Evolutionary conservation across 2,113 vertebrate genomes (phyloP).

Genomic region (Phylloscopus whistleri): DNA sequence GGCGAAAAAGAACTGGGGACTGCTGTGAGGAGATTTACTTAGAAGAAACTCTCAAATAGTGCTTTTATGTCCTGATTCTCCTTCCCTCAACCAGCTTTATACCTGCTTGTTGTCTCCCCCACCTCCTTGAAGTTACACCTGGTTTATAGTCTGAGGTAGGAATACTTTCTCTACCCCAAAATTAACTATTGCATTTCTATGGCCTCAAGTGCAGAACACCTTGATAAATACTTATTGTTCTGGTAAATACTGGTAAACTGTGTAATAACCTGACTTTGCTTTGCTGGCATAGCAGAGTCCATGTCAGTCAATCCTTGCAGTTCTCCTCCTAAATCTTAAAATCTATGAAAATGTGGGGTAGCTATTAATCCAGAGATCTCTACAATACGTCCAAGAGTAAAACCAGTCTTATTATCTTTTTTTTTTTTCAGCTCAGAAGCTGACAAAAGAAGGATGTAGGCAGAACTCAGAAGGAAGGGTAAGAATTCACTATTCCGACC

Average conservation of each 20-base stretch:
- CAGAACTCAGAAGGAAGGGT: not conserved
- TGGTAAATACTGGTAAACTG: not conserved
- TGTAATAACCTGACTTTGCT: not conserved
- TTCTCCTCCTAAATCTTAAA: not conserved
- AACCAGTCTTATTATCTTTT: not conserved
- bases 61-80: constrained; percentile 26
- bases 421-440: not conserved
- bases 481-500: not conserved
- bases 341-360: not conserved
- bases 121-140: not conserved
- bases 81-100: not conserved
- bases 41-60: constrained; percentile 35
- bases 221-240: not conserved
- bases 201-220: not conserved
- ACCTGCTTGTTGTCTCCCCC: not conserved
- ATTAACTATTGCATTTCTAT: not conserved
- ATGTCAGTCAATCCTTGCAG: not conserved
- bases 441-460: not conserved
- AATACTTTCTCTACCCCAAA: not conserved
- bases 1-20: constrained; percentile 34
- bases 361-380: not conserved
- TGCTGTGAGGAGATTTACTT: constrained; percentile 55
- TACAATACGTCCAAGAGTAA: not conserved
- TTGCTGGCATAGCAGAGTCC: not conserved
- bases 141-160: not conserved